A percentile compares a stretch with the other conserved stretches of the same genome.
These are phyloP conservation scores for Glossophaga mutica DNA, from an alignment of 2,797 vertebrate genomes.

Conservation along the genomic window DNA sequence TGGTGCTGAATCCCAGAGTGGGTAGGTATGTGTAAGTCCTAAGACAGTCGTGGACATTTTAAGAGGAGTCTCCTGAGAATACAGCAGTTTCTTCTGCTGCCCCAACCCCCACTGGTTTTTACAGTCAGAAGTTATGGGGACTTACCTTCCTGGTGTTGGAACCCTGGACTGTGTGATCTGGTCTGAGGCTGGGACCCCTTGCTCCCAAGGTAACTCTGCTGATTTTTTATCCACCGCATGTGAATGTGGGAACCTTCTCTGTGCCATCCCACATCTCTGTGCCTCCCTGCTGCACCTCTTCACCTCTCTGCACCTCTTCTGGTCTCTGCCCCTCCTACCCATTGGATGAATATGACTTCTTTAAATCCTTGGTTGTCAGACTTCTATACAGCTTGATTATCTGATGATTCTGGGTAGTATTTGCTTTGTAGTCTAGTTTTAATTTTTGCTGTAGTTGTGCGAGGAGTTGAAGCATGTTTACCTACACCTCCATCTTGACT, in stretches of 20 bases:
- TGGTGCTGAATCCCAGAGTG: background rate
- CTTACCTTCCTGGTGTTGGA: background rate
- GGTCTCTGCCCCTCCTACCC: no score
- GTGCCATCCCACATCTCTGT: background rate
- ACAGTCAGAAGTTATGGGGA: background rate
- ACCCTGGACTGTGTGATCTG: background rate
- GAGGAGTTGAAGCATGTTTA: background rate
- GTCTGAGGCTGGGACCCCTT: background rate
- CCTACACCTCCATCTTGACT: background rate
- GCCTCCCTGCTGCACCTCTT: background rate
- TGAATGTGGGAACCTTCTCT: background rate
- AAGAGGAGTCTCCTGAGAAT: background rate
- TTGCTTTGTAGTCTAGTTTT: background rate
- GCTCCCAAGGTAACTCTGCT: background rate
- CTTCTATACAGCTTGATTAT: background rate
- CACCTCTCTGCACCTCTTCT: no score
- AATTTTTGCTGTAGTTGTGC: background rate
- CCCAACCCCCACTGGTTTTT: background rate
- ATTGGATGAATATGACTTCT: background rate
- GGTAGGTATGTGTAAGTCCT: background rate
- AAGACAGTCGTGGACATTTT: background rate
- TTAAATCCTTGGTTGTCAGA: background rate
- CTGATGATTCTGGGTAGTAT: background rate
- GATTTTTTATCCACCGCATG: background rate
- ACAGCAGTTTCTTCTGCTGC: background rate